phyloP scores from a whole-genome alignment of 2,113 vertebrate species.

The Hippocampus guttulatus region DNA sequence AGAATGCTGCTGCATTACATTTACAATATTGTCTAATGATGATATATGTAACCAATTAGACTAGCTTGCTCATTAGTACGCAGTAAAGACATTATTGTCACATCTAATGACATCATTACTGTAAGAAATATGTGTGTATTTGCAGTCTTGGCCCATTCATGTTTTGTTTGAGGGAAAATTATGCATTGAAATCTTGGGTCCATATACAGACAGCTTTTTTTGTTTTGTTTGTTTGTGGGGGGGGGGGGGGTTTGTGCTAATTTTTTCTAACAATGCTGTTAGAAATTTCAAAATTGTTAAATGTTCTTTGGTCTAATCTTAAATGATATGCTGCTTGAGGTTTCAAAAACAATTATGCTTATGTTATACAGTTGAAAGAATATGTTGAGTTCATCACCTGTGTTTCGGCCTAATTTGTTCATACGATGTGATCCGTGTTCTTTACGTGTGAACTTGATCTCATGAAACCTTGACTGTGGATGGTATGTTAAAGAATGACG shows the following conservation, averaged over 20 bases:
- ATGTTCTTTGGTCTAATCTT: too few species aligned
- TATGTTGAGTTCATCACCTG: too few species aligned
- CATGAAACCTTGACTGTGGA: too few species aligned
- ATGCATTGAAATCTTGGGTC: neutral
- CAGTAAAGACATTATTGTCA: neutral
- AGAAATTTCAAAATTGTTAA: neutral
- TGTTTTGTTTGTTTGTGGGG: neutral
- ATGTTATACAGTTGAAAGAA: too few species aligned
- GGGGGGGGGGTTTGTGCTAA: neutral
- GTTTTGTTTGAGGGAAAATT: neutral
- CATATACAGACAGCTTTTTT: neutral
- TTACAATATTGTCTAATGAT: neutral
- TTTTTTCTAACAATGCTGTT: neutral
- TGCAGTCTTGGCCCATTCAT: neutral
- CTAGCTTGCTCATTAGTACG: neutral
- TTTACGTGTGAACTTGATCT: too few species aligned
- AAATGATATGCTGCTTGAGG: too few species aligned
- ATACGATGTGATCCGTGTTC: too few species aligned
- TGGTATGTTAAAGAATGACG: too few species aligned
- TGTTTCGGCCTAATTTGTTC: too few species aligned
- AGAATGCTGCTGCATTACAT: neutral
- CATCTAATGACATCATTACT: neutral
- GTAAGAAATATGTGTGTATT: neutral
- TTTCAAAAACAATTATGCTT: too few species aligned
- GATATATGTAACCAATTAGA: neutral